phyloP scores from a whole-genome alignment of 2,888 invertebrate genomes.

The Coleophora deauratella region DNA sequence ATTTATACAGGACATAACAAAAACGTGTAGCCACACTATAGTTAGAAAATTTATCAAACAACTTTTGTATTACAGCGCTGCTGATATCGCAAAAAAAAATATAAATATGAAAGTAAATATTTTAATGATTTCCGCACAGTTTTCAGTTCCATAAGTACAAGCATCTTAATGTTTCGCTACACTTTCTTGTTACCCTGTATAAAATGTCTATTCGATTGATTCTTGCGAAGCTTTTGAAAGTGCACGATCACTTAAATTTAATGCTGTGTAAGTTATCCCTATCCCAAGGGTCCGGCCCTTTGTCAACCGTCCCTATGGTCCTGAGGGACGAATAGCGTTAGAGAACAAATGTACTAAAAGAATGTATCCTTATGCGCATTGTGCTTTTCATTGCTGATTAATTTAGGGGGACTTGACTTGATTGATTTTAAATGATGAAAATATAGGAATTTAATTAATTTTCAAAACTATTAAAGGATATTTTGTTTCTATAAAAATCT shows the following conservation, averaged over 20 bases:
- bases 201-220: too few relatives aligned
- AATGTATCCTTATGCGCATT: neutral
- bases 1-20: slow-evolving; percentile 2
- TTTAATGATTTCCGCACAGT: too few relatives aligned
- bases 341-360: slow-evolving; percentile 6
- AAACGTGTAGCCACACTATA: too few relatives aligned
- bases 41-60: too few relatives aligned
- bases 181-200: too few relatives aligned
- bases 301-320: slow-evolving; percentile 37
- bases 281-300: slow-evolving; percentile 42
- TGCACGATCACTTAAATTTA: slow-evolving; percentile 64
- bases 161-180: too few relatives aligned
- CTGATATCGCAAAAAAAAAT: too few relatives aligned
- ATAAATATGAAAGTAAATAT: too few relatives aligned
- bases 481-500: too few relatives aligned
- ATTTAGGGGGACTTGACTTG: slow-evolving; percentile 6
- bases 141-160: too few relatives aligned
- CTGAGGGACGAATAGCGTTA: slow-evolving; percentile 16
- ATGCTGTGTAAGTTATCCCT: slow-evolving; percentile 57
- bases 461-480: too few relatives aligned
- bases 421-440: slow-evolving; percentile 3
- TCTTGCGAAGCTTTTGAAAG: slow-evolving; percentile 44
- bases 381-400: slow-evolving; percentile 5
- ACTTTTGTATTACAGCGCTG: too few relatives aligned
- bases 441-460: neutral